phyloP scores from a whole-genome alignment of 2,797 vertebrate species.

The Hydrophis major region DNA sequence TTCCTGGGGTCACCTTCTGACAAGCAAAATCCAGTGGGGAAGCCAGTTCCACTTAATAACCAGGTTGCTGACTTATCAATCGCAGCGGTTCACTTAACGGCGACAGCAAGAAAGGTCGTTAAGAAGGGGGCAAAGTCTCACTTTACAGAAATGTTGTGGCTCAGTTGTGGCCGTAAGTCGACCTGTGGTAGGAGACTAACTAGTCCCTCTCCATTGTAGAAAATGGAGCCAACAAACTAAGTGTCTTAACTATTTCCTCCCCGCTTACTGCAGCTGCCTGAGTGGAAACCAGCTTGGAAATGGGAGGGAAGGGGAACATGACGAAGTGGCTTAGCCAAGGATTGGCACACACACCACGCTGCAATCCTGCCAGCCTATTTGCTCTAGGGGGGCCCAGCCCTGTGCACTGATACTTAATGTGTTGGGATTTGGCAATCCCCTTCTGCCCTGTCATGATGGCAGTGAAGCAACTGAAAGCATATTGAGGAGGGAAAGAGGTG shows the following conservation, averaged over 20 bases:
- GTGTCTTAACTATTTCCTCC: background rate
- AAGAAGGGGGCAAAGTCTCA: too few relatives aligned
- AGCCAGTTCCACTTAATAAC: too few relatives aligned
- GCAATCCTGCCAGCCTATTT: background rate
- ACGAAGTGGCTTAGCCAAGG: conserved; percentile 15
- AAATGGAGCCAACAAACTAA: background rate
- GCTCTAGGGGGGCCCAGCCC: conserved; percentile 37
- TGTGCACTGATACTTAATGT: conserved; percentile 27
- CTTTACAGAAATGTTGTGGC: too few relatives aligned
- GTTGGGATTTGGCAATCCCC: conserved; percentile 25
- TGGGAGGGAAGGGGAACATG: background rate
- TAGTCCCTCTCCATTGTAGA: background rate
- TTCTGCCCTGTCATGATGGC: conserved; percentile 43
- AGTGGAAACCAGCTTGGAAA: background rate
- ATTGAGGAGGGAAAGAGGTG: conserved; percentile 51
- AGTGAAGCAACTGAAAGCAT: conserved; percentile 48
- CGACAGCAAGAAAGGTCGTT: too few relatives aligned
- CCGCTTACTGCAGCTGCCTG: background rate
- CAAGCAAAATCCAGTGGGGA: too few relatives aligned
- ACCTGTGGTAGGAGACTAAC: background rate
- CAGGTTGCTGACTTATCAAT: too few relatives aligned
- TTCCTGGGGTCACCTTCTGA: too few relatives aligned
- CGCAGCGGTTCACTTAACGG: too few relatives aligned
- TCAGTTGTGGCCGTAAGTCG: too few relatives aligned
- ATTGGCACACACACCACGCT: background rate